Evolutionary conservation across 2,113 vertebrate genomes (phyloP).

Genomic region (Hemichromis elongatus): DNA sequence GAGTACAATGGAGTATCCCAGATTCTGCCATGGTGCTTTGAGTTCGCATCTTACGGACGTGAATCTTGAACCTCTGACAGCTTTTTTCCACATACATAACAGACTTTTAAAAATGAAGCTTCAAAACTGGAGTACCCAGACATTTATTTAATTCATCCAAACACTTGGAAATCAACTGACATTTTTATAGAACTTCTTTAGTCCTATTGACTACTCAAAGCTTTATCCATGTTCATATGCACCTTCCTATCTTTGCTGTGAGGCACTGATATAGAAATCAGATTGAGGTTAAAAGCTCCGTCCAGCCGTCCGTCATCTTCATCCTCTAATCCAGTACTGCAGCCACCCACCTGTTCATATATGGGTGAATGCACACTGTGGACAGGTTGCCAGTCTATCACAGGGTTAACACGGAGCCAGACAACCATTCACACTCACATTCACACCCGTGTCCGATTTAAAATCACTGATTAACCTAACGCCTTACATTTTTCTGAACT

Average conservation of each 20-base stretch:
- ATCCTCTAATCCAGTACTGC: not conserved
- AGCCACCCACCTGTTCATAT: not conserved
- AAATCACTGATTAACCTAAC: not conserved
- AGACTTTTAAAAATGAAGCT: not conserved
- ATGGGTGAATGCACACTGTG: not conserved
- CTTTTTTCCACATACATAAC: not conserved
- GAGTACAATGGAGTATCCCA: fast-evolving
- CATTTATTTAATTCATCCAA: not conserved
- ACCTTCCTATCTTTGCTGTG: not conserved
- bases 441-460: not conserved
- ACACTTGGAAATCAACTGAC: not conserved
- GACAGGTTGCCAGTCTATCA: not conserved
- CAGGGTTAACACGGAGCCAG: not conserved
- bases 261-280: not conserved
- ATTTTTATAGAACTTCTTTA: not conserved
- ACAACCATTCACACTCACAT: not conserved
- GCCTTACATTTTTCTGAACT: not conserved
- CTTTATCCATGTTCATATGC: not conserved
- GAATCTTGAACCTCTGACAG: not conserved
- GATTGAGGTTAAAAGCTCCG: not conserved
- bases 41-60: fast-evolving
- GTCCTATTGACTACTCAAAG: not conserved
- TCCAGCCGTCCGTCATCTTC: not conserved
- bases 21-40: not conserved
- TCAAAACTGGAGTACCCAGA: not conserved